Evolutionary conservation across 2,797 vertebrate species (phyloP), one percentile per base, ranked within the genome.

Genomic region (Eulemur rubriventer): DNA sequence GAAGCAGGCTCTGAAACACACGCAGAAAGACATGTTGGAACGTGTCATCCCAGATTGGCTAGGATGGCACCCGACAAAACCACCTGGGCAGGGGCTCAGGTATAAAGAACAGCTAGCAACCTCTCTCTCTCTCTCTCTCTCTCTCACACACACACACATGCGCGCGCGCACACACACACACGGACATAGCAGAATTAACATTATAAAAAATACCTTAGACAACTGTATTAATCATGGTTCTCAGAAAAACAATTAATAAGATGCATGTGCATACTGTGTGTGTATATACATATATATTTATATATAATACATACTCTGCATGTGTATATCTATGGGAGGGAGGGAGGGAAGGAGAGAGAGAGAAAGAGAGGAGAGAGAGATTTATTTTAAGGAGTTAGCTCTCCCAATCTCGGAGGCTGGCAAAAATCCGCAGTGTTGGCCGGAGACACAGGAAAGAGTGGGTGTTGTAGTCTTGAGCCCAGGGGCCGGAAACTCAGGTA

Each of bases 21-120:
- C 4, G 28, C 8, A 1, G 22, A 38, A n/a, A 5, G 6, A 2
- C 0, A 13, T 22, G 7, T 11, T 1, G 33, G 9, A 20, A 48
- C 0, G 8, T 11, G 14, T 2, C 17, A 20, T 2, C 14, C 18
- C 14, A 46, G 24, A 18, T 50, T 8, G 1, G 2, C 17, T 24
- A 14, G 17, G 48, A 10, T 0, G 0, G 22, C 11, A 4, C 30
- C 0, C 6, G 0, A 24, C 20, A 2, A 16, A 35, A 14, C 5
- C 28, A 28, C 6, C 8, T 28, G 0, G 17, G 52, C 22, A 30
- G 35, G n/a, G 16, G n/a, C 33, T 65, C 41, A 63, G 9, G 18
- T 16, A 50, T 14, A 83, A 65, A 65, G 17, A 82, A 48, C 28
- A 26, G 10, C 12, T 33, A 61, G 30, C 41, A 87, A 46, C 2